Percentiles rank a stretch among this genome's conserved stretches.
Evolutionary conservation across 37 sponge, comb jelly and placozoan species (phyloP).

Genomic region (Theonella swinhoei): DNA sequence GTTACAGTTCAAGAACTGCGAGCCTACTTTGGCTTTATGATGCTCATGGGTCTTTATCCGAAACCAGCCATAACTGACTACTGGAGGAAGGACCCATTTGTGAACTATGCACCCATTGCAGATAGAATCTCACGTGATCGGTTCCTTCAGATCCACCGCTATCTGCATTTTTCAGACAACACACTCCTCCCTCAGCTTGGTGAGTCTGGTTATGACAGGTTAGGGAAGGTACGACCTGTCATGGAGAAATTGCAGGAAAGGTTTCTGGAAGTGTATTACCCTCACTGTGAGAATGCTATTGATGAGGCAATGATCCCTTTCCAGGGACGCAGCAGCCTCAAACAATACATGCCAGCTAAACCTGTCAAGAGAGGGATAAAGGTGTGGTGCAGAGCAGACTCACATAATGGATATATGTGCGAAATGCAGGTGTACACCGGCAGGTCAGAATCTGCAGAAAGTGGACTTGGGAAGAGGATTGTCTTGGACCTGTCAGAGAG

Average conservation of each 20-base stretch:
- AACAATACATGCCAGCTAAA: conserved; percentile 24
- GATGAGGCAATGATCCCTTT: conserved; percentile 40
- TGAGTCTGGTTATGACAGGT: conserved; percentile 2
- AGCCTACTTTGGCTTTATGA: no score
- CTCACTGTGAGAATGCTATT: background rate
- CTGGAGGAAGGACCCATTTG: conserved; percentile 9
- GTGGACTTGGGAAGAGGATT: no score
- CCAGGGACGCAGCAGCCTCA: no score
- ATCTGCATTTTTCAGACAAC: conserved; percentile 19
- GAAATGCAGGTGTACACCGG: no score
- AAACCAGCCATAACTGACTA: conserved; percentile 14
- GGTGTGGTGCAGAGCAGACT: no score
- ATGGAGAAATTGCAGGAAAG: background rate
- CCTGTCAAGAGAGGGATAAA: conserved; percentile 43
- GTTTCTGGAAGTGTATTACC: background rate
- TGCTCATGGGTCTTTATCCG: conserved; percentile 1
- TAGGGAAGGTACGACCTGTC: conserved; percentile 4
- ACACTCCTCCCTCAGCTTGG: background rate
- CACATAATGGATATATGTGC: no score
- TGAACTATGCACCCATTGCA: conserved; percentile 29
- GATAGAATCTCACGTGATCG: conserved; percentile 22
- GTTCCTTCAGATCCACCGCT: conserved; percentile 21
- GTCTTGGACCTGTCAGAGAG: no score
- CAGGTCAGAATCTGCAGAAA: no score
- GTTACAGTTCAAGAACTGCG: background rate